Conservation (phyloP, 2,113 vertebrate species). For the Lates calcarifer region DNA sequence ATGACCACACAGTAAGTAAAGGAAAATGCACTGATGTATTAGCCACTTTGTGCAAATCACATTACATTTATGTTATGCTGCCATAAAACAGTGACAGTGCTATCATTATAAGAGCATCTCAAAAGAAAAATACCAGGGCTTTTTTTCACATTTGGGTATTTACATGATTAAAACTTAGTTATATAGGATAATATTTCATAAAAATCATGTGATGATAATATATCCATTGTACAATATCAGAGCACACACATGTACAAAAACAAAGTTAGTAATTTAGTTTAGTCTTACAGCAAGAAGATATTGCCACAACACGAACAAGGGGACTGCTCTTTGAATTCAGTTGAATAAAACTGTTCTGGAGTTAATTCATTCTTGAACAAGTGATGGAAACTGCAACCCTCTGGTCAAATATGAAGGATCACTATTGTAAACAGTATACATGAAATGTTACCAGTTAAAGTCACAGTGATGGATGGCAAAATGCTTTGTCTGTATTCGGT, state of each 20-base stretch:
- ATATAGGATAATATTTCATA: too few species aligned
- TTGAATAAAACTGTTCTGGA: neutral
- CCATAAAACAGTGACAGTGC: slow-evolving; percentile 67
- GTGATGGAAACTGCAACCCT: neutral
- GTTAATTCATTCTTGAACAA: neutral
- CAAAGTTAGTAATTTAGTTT: slow-evolving; percentile 38
- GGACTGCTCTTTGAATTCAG: slow-evolving; percentile 12
- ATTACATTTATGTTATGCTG: slow-evolving; percentile 73
- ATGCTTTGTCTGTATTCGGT: neutral
- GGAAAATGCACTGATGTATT: slow-evolving; percentile 67
- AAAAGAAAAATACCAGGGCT: slow-evolving; percentile 46
- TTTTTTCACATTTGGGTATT: slow-evolving; percentile 59
- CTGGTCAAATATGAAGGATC: neutral
- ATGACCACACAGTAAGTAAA: slow-evolving; percentile 37
- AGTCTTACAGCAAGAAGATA: slow-evolving; percentile 24
- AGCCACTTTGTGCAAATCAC: slow-evolving; percentile 74
- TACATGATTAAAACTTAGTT: slow-evolving; percentile 51
- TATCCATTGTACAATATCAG: slow-evolving; percentile 57
- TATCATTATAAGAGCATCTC: slow-evolving; percentile 55
- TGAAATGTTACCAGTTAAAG: neutral
- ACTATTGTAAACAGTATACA: slow-evolving; percentile 9
- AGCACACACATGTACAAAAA: slow-evolving; percentile 45
- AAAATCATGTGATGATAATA: slow-evolving; percentile 28
- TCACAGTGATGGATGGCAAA: slow-evolving; percentile 22
- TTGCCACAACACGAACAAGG: slow-evolving; percentile 29